These are phyloP conservation scores for Operophtera brumata DNA, from an alignment of 2,888 invertebrate species.

Conservation along the genomic window DNA sequence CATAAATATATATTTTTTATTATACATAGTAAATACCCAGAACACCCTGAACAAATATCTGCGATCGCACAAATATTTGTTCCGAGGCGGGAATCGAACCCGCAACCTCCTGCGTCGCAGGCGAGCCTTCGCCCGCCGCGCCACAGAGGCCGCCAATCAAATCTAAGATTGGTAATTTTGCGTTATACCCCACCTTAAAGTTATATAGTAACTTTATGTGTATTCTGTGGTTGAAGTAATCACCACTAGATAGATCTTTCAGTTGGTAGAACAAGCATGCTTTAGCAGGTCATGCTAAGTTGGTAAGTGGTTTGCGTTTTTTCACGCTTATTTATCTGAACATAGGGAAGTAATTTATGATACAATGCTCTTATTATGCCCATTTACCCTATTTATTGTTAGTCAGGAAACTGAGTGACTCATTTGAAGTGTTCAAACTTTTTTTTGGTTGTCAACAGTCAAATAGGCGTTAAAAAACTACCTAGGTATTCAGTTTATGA, in stretches of 20 bases:
- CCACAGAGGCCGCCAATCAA: too few species aligned
- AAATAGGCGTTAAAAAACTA: too few species aligned
- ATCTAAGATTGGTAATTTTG: too few species aligned
- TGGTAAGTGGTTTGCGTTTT: conserved; percentile 31
- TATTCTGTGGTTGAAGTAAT: neutral
- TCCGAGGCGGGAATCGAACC: too few species aligned
- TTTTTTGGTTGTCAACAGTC: conserved; percentile 2
- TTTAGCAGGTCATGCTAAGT: conserved; percentile 19
- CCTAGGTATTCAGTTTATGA: too few species aligned
- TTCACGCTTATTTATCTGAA: conserved; percentile 37
- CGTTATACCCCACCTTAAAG: neutral
- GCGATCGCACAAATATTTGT: too few species aligned
- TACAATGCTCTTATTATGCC: conserved; percentile 35
- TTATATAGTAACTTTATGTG: conserved; percentile 12
- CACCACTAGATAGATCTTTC: conserved; percentile 16
- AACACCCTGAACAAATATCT: too few species aligned
- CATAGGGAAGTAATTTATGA: conserved; percentile 46
- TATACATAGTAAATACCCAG: too few species aligned
- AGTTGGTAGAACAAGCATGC: neutral
- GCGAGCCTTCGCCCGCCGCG: too few species aligned
- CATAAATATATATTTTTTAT: too few species aligned
- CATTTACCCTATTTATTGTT: conserved; percentile 31
- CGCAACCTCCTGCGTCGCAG: too few species aligned
- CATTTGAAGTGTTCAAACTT: conserved; percentile 1
- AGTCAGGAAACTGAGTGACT: conserved; percentile 20